Evolutionary conservation across 2,888 invertebrate species (phyloP), one percentile per base, ranked within the genome.

Genomic region (Hoplodrina blanda): DNA sequence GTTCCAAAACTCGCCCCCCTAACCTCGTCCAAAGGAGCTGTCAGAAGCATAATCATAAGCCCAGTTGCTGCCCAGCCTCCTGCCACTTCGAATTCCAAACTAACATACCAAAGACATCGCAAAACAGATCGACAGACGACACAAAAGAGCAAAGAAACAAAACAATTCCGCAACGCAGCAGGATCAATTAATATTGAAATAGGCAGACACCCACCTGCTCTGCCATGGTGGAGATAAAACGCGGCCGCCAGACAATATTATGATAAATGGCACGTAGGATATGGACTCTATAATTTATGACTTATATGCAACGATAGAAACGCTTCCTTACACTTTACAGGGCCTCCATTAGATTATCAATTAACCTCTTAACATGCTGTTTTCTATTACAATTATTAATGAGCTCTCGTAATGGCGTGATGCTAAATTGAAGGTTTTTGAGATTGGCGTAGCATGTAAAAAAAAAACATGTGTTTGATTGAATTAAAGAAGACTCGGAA

Each of bases 181-280:
- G 90, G 89, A 91, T 91, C 89, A 92, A 93, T 93, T 93, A 92
- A 93, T 92, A 92, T 88, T 87, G 86, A 83, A 83, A 83, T 85
- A 80, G 84, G 80, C 85, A 87, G 89, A 92, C 92, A 91, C 92
- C 93, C 91, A 93, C 93, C 92, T 93, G 92, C 89, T 80, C 83
- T 72, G 73, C 80, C 85, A 79, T 81, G 81, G 83, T 73, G 66
- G 80, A 90, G 90, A 91, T 92, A 90, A 91, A 90, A 89, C 89
- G 88, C 82, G 76, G 82, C 89, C 91, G 90, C 88, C 82, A 88
- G 88, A 91, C 93, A 91, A 91, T 91, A 92, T 93, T 93, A 93
- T 93, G 93, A 94, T 93, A 91, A 93, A 94, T 90, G 90, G 89
- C 88, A 91, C 86, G 86, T 83, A 88, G 87, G 84, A 89, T 88